Conservation (phyloP, 2,888 invertebrate genomes). For the Drosophila suboccidentalis region DNA sequence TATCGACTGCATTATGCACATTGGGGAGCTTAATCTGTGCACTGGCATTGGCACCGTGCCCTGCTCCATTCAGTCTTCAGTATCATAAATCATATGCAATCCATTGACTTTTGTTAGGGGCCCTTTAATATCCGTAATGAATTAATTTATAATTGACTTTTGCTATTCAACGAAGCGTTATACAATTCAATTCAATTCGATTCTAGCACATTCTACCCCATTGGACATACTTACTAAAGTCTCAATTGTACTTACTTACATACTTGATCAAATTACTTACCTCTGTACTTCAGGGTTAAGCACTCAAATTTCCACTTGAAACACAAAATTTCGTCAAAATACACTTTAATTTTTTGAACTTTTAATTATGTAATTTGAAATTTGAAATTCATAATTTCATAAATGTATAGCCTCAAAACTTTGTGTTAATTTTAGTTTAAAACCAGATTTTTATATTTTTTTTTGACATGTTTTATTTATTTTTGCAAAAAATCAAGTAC, state of each 20-base stretch:
- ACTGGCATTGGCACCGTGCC: slow-evolving; percentile 45
- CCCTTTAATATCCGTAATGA: slow-evolving; percentile 49
- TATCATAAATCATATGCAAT: slow-evolving; percentile 55
- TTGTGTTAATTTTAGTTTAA: too few species aligned
- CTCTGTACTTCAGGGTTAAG: background rate
- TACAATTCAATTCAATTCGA: slow-evolving; percentile 23
- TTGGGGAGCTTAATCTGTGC: slow-evolving; percentile 49
- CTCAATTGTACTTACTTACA: background rate
- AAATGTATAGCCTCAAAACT: too few species aligned
- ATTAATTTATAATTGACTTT: slow-evolving; percentile 59
- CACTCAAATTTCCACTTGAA: background rate
- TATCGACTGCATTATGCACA: slow-evolving; percentile 68
- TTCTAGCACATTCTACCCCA: slow-evolving; percentile 7
- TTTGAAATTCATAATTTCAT: too few species aligned
- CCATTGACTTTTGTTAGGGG: slow-evolving; percentile 60
- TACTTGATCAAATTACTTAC: background rate
- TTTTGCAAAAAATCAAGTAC: too few species aligned
- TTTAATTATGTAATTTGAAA: too few species aligned
- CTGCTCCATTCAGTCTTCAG: background rate
- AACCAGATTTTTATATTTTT: too few species aligned
- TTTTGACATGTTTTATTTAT: too few species aligned
- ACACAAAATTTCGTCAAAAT: too few species aligned
- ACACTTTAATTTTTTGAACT: too few species aligned
- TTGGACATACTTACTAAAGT: slow-evolving; percentile 10
- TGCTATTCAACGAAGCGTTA: slow-evolving; percentile 34